A percentile compares a stretch with the other conserved stretches of the same genome.
Conservation (phyloP, 2,113 vertebrate species). For the Eublepharis macularius region DNA sequence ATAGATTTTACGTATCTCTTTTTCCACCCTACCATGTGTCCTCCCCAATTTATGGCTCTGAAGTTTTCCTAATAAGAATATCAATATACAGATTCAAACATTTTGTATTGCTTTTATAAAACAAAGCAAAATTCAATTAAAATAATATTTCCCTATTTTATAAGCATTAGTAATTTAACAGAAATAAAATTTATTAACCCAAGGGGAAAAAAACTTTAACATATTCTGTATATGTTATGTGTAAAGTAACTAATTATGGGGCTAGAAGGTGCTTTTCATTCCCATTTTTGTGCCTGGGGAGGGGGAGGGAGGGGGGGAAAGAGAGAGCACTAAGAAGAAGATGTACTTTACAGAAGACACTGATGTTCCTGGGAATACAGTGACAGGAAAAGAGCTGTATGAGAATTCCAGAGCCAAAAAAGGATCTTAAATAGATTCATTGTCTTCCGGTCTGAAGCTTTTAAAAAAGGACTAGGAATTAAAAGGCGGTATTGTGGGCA, state of each 20-base stretch:
- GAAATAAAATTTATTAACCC: conserved; percentile 46
- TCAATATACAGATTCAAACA: background rate
- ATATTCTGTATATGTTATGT: conserved; percentile 13
- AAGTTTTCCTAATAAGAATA: conserved; percentile 13
- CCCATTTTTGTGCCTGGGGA: no score
- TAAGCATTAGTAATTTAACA: conserved; percentile 24
- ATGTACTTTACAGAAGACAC: conserved; percentile 49
- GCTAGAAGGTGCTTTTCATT: conserved; percentile 37
- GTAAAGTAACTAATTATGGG: conserved; percentile 14
- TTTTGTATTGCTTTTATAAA: conserved; percentile 31
- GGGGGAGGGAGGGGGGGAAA: no score
- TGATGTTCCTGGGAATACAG: conserved; percentile 55
- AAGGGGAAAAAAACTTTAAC: conserved; percentile 15
- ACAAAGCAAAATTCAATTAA: conserved; percentile 22
- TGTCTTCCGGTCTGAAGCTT: conserved; percentile 56
- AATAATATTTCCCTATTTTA: conserved; percentile 33
- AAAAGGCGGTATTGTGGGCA: conserved; percentile 55
- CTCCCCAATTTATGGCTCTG: background rate
- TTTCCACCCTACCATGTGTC: background rate
- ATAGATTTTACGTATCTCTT: background rate
- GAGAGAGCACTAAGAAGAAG: background rate
- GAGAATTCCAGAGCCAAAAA: conserved; percentile 64
- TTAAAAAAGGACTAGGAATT: conserved; percentile 61
- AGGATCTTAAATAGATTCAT: conserved; percentile 64
- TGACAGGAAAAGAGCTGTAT: conserved; percentile 61